A percentile compares a stretch with the other conserved stretches of the same genome.
Evolutionary conservation across 1,140 invertebrate species (phyloP).

Genomic region (Physella acuta): DNA sequence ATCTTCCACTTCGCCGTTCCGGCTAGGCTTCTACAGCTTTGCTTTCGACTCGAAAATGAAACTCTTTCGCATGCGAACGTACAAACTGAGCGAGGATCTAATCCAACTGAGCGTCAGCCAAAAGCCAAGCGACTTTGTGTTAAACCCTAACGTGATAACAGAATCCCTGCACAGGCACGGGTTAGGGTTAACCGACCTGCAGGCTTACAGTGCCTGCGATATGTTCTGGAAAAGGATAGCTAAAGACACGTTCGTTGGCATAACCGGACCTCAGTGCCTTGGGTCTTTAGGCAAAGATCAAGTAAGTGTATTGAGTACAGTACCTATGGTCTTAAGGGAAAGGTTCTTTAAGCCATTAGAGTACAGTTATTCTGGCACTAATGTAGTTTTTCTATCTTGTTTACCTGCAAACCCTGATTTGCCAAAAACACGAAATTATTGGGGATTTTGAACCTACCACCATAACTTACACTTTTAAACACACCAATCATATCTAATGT

Average conservation of each 20-base stretch:
- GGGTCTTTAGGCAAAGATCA: conserved; percentile 12
- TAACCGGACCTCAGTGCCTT: conserved; percentile 12
- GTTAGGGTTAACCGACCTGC: background rate
- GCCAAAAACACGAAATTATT: too few species aligned
- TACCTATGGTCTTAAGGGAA: too few species aligned
- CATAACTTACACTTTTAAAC: too few species aligned
- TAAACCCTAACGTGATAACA: background rate
- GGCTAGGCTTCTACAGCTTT: conserved; percentile 21
- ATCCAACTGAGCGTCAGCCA: too few species aligned
- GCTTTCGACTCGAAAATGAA: background rate
- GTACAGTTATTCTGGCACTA: background rate
- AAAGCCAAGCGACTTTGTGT: background rate
- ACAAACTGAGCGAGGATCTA: background rate
- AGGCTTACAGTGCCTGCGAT: conserved; percentile 8
- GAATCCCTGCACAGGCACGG: background rate
- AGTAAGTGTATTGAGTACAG: background rate
- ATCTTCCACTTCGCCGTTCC: conserved; percentile 1
- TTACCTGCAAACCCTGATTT: background rate
- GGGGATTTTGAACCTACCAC: too few species aligned
- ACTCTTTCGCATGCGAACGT: conserved; percentile 4
- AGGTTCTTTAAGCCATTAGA: background rate
- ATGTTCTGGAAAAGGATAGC: conserved; percentile 20
- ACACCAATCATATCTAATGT: too few species aligned
- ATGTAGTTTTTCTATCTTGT: background rate
- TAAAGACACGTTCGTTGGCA: background rate